Evolutionary conservation across 1,140 invertebrate species (phyloP).

Genomic region (Cydia strobilella): DNA sequence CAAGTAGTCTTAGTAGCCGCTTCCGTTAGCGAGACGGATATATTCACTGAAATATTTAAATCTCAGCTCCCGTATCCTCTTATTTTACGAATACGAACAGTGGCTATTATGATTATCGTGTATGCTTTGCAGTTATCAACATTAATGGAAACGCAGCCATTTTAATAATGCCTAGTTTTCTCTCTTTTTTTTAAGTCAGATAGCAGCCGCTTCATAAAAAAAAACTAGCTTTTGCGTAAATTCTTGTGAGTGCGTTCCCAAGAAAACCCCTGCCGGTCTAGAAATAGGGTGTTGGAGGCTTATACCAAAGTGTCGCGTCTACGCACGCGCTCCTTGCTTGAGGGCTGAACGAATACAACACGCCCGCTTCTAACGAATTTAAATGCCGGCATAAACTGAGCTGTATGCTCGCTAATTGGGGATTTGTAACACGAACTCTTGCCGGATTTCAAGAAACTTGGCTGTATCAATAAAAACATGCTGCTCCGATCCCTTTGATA

Average conservation of each 20-base stretch:
- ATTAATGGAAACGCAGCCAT: too few species aligned
- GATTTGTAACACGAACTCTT: constrained; percentile 71
- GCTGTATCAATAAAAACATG: constrained; percentile 31
- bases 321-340: neutral
- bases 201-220: too few species aligned
- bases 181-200: too few species aligned
- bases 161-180: too few species aligned
- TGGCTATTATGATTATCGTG: too few species aligned
- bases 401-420: constrained; percentile 69
- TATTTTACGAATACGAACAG: too few species aligned
- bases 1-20: too few species aligned
- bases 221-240: neutral
- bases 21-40: too few species aligned
- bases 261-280: neutral
- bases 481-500: constrained; percentile 26
- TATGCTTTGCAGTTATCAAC: too few species aligned
- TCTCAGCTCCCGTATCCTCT: too few species aligned
- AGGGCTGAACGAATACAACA: constrained; percentile 15
- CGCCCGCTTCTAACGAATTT: constrained; percentile 71
- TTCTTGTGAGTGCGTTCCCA: neutral
- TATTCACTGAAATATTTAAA: too few species aligned
- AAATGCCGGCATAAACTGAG: constrained; percentile 77
- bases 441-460: constrained; percentile 58
- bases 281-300: neutral
- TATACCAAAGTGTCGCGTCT: neutral